Evolutionary conservation across 2,797 vertebrate species (phyloP), one percentile per base, ranked within the genome.

Genomic region (Cuculus canorus): DNA sequence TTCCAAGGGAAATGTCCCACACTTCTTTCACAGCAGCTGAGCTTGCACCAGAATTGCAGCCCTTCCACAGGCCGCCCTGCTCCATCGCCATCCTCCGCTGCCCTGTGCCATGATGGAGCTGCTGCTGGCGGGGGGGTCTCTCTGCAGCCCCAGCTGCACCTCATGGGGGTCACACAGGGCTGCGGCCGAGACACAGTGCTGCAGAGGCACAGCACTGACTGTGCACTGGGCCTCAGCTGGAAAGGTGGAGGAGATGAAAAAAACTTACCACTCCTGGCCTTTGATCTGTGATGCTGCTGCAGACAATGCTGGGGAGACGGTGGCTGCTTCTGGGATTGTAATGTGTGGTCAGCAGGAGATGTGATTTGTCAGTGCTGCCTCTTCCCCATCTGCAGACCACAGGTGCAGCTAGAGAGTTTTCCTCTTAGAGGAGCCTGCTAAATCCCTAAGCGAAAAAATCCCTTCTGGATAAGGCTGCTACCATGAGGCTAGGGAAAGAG

Each of bases 371-470:
- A 52, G 63, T 14, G 41, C 10, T 59, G 70, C 27, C 61, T 11
- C 8, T n/a, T 63, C 33, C 33, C 19, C 21, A 28, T 11, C 50
- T 70, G 35, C 41, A 70, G 71, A 73, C 6, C 15, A 33, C 1
- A 4, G 23, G 9, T 43, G 45, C 13, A 56, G 47, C 0, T 0
- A 57, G 37, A n/a, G 21, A 43, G 7, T 10, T 37, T 43, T 10
- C 37, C 23, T 37, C 16, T 57, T 45, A 21, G 41, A 82, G 24
- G 8, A 82, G 7, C 13, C 47, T 32, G 13, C 47, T 65, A 52
- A 78, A 70, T 41, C 16, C n/a, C 57, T 52, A 37, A 48, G 35
- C 14, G 65, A 39, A 70, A 79, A 68, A 48, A 7, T 35, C 39
- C 47, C 37, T 53, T 75, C 41, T 30, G 45, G 9, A 30, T 50